Evolutionary conservation across 1,140 invertebrate species (phyloP), one percentile per base, ranked within the genome.

Genomic region (Samia ricini): DNA sequence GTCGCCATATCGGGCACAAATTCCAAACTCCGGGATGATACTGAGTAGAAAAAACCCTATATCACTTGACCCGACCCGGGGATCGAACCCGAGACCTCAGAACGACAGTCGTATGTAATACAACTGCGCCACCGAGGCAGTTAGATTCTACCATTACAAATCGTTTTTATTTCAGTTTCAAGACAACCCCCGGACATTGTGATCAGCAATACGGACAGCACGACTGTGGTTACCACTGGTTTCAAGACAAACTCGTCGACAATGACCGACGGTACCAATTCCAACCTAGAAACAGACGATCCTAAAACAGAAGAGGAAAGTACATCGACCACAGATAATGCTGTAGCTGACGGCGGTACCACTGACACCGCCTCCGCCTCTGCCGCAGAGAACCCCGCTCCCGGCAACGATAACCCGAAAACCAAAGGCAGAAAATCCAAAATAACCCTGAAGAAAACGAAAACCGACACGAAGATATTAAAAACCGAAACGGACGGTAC

Each of bases 311-410:
- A 42, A 15, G n/a, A 42, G 3, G 33, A 15, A 12, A 42, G 33
- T 15, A 42, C 33, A 15, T 42, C 33, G 10, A 42, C 10, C 33
- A 15, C 33, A 3, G 33, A 42, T 42, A 42, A 42, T 15, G 15
- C 33, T 12, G n/a, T 42, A 42, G 33, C 7, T 10, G 33, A 42
- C 33, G n/a, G 22, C 63, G 19, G 23, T 18, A 29, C 6, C 66
- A 48, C 24, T 26, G 57, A 29, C 33, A 15, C 48, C 29, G 55
- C 22, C 51, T 18, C 59, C 19, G 56, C 57, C 19, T 29, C 49
- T 26, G 23, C 19, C 56, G 15, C 54, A 52, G 29, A 51, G 26
- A 36, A 10, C 36, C 2, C 12, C 36, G 36, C 12, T 6, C 6
- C 20, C 20, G 51, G 19, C 10, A 52, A 21, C 2, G 20, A 52